A percentile compares a stretch with the other conserved stretches of the same genome.
phyloP scores from a whole-genome alignment of 2,797 vertebrate genomes.

The Pempheris klunzingeri region DNA sequence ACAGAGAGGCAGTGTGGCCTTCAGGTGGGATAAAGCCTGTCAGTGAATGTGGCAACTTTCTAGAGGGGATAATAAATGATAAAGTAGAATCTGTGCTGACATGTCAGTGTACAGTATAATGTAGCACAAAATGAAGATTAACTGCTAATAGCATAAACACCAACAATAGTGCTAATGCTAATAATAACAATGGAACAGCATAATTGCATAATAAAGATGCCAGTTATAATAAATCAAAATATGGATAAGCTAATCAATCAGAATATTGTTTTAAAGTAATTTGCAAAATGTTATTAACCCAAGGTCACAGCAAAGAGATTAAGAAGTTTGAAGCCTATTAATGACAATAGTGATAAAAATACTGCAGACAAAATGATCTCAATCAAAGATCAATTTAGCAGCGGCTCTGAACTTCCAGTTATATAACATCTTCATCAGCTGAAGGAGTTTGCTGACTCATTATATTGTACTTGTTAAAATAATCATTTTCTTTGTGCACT shows the following conservation, averaged over 20 bases:
- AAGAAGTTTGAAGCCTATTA: no score
- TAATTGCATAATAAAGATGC: neutral
- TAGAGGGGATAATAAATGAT: neutral
- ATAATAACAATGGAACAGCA: neutral
- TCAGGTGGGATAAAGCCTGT: slow-evolving; percentile 11
- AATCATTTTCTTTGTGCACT: no score
- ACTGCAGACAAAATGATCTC: no score
- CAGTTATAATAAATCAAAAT: neutral
- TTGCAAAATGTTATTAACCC: neutral
- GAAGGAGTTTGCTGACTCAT: no score
- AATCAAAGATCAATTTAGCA: neutral
- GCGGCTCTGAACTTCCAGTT: neutral
- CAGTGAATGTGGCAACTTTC: neutral
- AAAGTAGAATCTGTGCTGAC: no score
- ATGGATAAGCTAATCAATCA: neutral
- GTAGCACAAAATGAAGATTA: neutral
- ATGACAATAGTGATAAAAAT: no score
- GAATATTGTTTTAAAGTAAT: no score
- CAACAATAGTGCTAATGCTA: neutral
- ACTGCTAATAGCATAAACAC: neutral
- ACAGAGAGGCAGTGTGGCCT: neutral
- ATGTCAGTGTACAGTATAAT: neutral
- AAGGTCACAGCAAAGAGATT: no score
- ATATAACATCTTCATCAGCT: neutral
- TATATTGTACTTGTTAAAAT: no score